phyloP scores from a whole-genome alignment of 2,888 invertebrate species.

The Drymonia ruficornis region DNA sequence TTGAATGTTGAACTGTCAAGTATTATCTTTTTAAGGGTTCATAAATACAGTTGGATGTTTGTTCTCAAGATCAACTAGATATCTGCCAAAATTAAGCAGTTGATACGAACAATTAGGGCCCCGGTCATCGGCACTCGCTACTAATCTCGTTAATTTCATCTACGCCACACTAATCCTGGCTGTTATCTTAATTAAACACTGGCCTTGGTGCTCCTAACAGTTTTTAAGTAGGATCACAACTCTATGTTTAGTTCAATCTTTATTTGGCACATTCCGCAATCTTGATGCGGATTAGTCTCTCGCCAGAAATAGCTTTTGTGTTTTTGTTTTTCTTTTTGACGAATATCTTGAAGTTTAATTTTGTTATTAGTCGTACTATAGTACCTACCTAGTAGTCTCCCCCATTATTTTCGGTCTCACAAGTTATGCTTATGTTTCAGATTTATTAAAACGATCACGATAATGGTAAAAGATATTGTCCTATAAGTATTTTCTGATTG shows the following conservation, averaged over 20 bases:
- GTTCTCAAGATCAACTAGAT: not conserved
- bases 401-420: no score
- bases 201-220: constrained; percentile 33
- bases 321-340: not conserved
- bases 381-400: not conserved
- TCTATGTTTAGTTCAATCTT: not conserved
- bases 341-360: no score
- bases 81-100: constrained; percentile 1
- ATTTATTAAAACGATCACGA: not conserved
- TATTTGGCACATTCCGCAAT: not conserved
- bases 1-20: no score
- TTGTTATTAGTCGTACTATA: no score
- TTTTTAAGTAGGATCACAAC: constrained; percentile 2
- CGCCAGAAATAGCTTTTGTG: not conserved
- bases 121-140: constrained; percentile 41
- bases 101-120: constrained; percentile 32
- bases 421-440: not conserved
- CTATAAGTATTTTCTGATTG: not conserved
- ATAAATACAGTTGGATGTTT: no score
- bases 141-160: constrained; percentile 54
- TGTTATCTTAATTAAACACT: constrained; percentile 46
- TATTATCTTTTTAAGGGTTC: not conserved
- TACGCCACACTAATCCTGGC: constrained; percentile 42
- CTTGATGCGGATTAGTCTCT: not conserved
- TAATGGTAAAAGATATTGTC: not conserved